phyloP scores from a whole-genome alignment of 1,140 invertebrate genomes.

The Lineus longissimus region DNA sequence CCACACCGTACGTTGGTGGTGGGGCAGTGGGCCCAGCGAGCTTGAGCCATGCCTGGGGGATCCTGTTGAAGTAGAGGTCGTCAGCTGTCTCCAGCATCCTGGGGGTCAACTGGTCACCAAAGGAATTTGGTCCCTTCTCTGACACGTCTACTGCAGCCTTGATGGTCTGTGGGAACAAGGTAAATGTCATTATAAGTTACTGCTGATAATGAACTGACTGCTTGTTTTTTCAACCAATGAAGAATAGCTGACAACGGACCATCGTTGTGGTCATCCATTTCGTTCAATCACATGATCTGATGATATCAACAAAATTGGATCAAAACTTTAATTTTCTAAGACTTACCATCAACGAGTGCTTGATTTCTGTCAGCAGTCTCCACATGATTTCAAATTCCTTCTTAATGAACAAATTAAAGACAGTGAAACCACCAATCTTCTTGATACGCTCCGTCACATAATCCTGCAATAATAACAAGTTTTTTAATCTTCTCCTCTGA shows the following conservation, averaged over 20 bases:
- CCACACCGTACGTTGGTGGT: constrained; percentile 37
- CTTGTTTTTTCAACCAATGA: background rate
- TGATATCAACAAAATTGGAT: too few relatives aligned
- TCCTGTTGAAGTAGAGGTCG: constrained; percentile 46
- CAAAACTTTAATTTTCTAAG: background rate
- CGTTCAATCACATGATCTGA: too few relatives aligned
- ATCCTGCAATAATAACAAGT: constrained; percentile 32
- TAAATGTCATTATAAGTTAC: too few relatives aligned
- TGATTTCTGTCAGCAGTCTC: constrained; percentile 44
- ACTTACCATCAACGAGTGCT: constrained; percentile 39
- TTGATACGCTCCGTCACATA: constrained; percentile 47
- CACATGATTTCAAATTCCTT: constrained; percentile 50
- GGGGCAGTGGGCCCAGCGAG: constrained; percentile 43
- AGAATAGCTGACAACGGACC: background rate
- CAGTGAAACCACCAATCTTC: constrained; percentile 47
- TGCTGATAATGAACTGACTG: too few relatives aligned
- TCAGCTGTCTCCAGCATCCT: constrained; percentile 44
- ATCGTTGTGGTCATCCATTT: too few relatives aligned
- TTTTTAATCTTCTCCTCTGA: too few relatives aligned
- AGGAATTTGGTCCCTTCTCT: constrained; percentile 17
- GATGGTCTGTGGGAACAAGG: constrained; percentile 38
- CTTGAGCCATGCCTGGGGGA: constrained; percentile 44
- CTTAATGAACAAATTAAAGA: constrained; percentile 51
- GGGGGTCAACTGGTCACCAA: constrained; percentile 44
- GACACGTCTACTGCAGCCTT: constrained; percentile 43